phyloP scores from a whole-genome alignment of 1,140 invertebrate species.

The Drosophila novamexicana region DNA sequence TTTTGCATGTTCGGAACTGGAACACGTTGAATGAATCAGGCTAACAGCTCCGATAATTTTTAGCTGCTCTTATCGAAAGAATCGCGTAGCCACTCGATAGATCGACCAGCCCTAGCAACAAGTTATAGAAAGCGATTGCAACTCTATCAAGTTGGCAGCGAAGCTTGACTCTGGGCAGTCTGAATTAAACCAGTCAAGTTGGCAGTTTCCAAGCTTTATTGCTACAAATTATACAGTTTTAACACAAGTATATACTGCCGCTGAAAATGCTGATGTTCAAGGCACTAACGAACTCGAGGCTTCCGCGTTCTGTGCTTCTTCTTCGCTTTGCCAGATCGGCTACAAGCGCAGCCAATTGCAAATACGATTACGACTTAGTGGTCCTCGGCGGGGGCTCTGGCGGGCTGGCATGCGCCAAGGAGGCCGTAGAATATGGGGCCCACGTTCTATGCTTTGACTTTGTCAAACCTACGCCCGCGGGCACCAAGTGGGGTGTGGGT shows the following conservation, averaged over 20 bases:
- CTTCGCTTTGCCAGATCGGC: not conserved
- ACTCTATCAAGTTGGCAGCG: slow-evolving; percentile 9
- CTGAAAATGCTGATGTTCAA: slow-evolving; percentile 44
- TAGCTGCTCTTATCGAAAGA: too few species aligned
- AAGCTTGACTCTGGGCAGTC: not conserved
- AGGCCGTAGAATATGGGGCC: slow-evolving; percentile 92
- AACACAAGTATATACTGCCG: not conserved
- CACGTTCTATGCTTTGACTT: slow-evolving; percentile 97
- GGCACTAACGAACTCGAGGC: not conserved
- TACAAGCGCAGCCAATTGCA: slow-evolving; percentile 58
- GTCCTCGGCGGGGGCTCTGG: slow-evolving; percentile 98
- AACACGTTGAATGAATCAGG: too few species aligned
- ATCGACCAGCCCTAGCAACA: too few species aligned
- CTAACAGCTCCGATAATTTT: too few species aligned
- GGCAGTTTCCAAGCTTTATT: slow-evolving; percentile 27
- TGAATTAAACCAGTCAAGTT: slow-evolving; percentile 11
- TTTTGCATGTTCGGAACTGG: too few species aligned
- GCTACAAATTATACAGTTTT: slow-evolving; percentile 11
- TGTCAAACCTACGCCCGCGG: slow-evolving; percentile 93
- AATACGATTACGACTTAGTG: slow-evolving; percentile 93
- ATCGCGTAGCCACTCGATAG: too few species aligned
- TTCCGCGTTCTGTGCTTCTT: not conserved
- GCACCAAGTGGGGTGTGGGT: slow-evolving; percentile 95
- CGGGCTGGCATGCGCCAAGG: slow-evolving; percentile 96
- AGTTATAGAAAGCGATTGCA: not conserved